phyloP scores from a whole-genome alignment of 2,888 invertebrate genomes.

The Yponomeuta evonymella region DNA sequence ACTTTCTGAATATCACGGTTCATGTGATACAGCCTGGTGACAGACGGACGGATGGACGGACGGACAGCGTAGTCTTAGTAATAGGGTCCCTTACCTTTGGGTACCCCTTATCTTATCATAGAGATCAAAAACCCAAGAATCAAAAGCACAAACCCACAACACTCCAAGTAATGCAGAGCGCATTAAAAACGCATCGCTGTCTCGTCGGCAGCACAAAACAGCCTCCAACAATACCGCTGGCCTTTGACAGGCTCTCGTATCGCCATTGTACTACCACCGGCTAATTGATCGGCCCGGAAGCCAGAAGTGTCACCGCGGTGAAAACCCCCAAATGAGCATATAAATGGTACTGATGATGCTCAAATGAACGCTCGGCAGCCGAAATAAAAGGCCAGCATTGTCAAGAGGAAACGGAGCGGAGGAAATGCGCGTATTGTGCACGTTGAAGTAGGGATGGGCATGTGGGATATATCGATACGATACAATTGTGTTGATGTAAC shows the following conservation, averaged over 20 bases:
- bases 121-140: no score
- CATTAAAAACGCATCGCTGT: slow-evolving; percentile 1
- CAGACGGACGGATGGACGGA: no score
- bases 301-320: slow-evolving; percentile 52
- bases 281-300: slow-evolving; percentile 61
- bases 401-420: slow-evolving; percentile 38
- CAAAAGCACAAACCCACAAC: not conserved
- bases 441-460: slow-evolving; percentile 11
- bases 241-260: not conserved
- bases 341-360: slow-evolving; percentile 44
- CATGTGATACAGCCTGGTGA: no score
- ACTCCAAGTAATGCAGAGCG: not conserved
- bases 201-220: not conserved
- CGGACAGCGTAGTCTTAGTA: no score
- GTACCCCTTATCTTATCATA: not conserved
- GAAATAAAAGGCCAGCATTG: slow-evolving; percentile 38
- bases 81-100: no score
- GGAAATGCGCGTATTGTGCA: slow-evolving; percentile 38
- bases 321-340: slow-evolving; percentile 60
- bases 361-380: slow-evolving; percentile 28
- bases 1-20: no score
- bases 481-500: no score
- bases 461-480: no score
- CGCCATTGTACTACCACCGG: slow-evolving; percentile 24
- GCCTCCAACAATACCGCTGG: not conserved